Conservation (phyloP, 2,888 invertebrate genomes). For the Synanthedon vespiformis region DNA sequence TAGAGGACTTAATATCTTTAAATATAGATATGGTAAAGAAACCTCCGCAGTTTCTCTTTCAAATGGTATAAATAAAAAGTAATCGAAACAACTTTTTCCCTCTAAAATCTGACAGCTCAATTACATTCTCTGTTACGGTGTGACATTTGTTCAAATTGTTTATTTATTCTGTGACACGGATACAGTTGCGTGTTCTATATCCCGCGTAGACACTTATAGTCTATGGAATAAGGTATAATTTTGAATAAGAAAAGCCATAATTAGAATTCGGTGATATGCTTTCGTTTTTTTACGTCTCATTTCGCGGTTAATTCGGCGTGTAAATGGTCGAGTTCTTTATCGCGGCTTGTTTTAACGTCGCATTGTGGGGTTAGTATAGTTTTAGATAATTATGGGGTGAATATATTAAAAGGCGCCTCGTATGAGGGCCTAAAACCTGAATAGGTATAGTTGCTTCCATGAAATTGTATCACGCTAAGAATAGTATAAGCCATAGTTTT, state of each 20-base stretch:
- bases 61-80: too few relatives aligned
- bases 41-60: too few relatives aligned
- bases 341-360: constrained; percentile 43
- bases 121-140: constrained; percentile 42
- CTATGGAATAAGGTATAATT: constrained; percentile 12
- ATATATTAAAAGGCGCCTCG: constrained; percentile 36
- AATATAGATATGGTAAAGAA: too few relatives aligned
- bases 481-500: too few relatives aligned
- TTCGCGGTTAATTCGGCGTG: constrained; percentile 61
- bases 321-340: constrained; percentile 64
- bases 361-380: constrained; percentile 46
- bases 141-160: constrained; percentile 65
- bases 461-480: too few relatives aligned
- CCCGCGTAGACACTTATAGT: neutral
- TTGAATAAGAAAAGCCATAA: constrained; percentile 7
- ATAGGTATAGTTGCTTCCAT: neutral
- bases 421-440: neutral
- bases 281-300: constrained; percentile 44
- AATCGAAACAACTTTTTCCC: constrained; percentile 15
- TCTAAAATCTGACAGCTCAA: constrained; percentile 59
- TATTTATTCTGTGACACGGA: constrained; percentile 18
- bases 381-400: constrained; percentile 43
- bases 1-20: too few relatives aligned
- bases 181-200: too few relatives aligned
- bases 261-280: constrained; percentile 13